Conservation (phyloP, 2,113 vertebrate genomes). For the Paramisgurnus dabryanus region DNA sequence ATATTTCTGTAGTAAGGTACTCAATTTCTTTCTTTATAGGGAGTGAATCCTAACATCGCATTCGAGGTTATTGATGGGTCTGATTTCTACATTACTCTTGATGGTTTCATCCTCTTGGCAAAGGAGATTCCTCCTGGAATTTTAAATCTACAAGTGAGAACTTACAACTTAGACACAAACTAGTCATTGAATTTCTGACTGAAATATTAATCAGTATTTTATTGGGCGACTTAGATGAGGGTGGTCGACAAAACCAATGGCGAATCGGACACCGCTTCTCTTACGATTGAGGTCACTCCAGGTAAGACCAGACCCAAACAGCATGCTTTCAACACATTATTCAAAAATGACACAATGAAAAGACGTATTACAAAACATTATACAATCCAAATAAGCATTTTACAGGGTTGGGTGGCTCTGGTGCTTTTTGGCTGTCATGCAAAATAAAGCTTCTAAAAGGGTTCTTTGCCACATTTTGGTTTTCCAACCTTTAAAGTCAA, state of each 20-base stretch:
- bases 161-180: not conserved
- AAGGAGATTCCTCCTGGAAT: constrained; percentile 21
- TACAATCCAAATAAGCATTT: not conserved
- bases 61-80: constrained; percentile 70
- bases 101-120: constrained; percentile 73
- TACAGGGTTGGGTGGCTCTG: not conserved
- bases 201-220: not conserved
- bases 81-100: constrained; percentile 66
- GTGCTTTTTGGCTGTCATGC: not conserved
- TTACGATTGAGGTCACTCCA: constrained; percentile 63
- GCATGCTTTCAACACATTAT: not conserved
- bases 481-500: too few relatives aligned
- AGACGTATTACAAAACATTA: not conserved
- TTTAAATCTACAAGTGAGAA: constrained; percentile 60
- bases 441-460: not conserved
- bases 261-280: constrained; percentile 48
- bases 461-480: too few relatives aligned
- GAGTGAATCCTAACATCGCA: constrained; percentile 75
- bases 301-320: constrained; percentile 55
- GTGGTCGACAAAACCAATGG: constrained; percentile 61
- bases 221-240: constrained; percentile 56
- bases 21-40: constrained; percentile 63
- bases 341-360: not conserved
- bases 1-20: too few relatives aligned
- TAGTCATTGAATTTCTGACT: not conserved